Conservation (phyloP, 1,140 invertebrate species). For the Pogonomyrmex barbatus region DNA sequence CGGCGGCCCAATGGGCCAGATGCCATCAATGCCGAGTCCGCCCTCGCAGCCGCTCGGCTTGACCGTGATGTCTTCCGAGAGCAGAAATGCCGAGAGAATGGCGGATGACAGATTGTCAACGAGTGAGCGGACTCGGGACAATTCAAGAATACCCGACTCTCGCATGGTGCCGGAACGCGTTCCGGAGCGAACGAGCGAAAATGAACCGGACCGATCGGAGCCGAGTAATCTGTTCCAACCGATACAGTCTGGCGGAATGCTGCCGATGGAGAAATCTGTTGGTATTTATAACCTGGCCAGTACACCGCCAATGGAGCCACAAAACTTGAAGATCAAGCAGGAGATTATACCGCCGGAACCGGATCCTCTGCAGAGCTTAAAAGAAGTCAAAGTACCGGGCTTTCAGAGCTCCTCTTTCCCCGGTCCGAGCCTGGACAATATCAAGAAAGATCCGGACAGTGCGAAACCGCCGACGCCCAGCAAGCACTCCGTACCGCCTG, state of each 20-base stretch:
- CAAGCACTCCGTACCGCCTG: constrained; percentile 76
- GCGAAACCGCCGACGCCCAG: constrained; percentile 83
- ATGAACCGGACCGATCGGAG: constrained; percentile 75
- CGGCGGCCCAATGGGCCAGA: constrained; percentile 79
- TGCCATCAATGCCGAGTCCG: constrained; percentile 72
- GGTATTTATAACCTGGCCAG: constrained; percentile 84
- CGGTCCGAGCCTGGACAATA: constrained; percentile 89
- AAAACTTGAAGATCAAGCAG: constrained; percentile 93
- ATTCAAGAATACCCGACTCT: constrained; percentile 52
- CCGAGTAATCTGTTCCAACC: constrained; percentile 86
- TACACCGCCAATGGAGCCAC: constrained; percentile 88
- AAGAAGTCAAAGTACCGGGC: constrained; percentile 93
- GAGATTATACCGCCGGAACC: constrained; percentile 88
- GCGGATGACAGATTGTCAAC: constrained; percentile 72
- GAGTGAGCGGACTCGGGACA: constrained; percentile 70
- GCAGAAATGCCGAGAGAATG: constrained; percentile 80
- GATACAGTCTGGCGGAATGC: constrained; percentile 84
- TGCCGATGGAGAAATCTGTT: constrained; percentile 74
- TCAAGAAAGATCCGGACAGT: constrained; percentile 91
- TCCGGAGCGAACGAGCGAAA: constrained; percentile 69
- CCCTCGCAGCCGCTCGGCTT: constrained; percentile 82
- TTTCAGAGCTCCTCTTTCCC: constrained; percentile 86
- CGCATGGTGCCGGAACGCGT: constrained; percentile 61
- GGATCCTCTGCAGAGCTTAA: constrained; percentile 92
- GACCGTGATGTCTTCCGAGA: constrained; percentile 80